Evolutionary conservation across 2,888 invertebrate species (phyloP).

Genomic region (Metopia argyrocephala): DNA sequence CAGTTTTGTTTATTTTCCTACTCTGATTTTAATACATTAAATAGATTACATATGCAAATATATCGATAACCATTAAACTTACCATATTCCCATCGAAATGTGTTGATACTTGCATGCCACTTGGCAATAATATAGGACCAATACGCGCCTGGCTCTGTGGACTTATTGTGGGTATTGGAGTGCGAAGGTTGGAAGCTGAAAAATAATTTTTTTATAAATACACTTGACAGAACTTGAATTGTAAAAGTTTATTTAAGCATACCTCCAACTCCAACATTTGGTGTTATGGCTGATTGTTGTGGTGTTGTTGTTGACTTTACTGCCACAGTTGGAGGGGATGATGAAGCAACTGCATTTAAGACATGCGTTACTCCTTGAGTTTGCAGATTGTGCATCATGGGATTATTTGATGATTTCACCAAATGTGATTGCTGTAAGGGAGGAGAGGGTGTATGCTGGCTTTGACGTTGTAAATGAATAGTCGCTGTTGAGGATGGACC

Average conservation of each 20-base stretch:
- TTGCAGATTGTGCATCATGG: slow-evolving; percentile 73
- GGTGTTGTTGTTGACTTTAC: slow-evolving; percentile 66
- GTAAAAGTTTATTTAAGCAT: slow-evolving; percentile 47
- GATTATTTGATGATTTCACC: slow-evolving; percentile 67
- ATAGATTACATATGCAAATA: slow-evolving; percentile 7
- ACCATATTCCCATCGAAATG: slow-evolving; percentile 85
- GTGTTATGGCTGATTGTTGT: slow-evolving; percentile 57
- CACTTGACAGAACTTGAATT: background rate
- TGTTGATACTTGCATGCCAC: slow-evolving; percentile 81
- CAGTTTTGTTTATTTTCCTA: too few relatives aligned
- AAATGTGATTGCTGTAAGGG: slow-evolving; percentile 68
- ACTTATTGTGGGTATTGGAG: slow-evolving; percentile 82
- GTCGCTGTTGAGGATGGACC: slow-evolving; percentile 65
- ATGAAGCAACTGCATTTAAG: slow-evolving; percentile 80
- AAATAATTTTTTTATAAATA: background rate
- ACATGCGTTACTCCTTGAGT: slow-evolving; percentile 73
- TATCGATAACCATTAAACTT: slow-evolving; percentile 76
- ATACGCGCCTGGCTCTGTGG: slow-evolving; percentile 82
- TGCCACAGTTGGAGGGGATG: slow-evolving; percentile 79
- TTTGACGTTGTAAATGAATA: slow-evolving; percentile 73
- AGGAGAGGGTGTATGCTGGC: slow-evolving; percentile 73
- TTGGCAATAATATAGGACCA: slow-evolving; percentile 79
- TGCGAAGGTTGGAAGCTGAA: slow-evolving; percentile 78
- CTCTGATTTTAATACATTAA: too few relatives aligned
- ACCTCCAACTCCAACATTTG: slow-evolving; percentile 79